Percentiles rank a stretch among this genome's conserved stretches.
phyloP scores from a whole-genome alignment of 2,797 vertebrate species.

The Acropternis orthonyx region DNA sequence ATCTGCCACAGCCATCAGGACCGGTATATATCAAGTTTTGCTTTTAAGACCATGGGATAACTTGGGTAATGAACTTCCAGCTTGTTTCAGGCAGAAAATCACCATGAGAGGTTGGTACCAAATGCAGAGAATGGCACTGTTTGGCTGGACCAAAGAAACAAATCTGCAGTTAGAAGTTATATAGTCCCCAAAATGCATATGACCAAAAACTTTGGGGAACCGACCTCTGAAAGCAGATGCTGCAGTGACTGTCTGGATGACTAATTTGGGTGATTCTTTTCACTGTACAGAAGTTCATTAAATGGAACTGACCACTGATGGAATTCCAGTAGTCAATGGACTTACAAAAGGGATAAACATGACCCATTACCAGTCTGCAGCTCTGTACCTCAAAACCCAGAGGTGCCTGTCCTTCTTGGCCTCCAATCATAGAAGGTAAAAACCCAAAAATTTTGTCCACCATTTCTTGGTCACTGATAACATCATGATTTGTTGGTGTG shows the following conservation, averaged over 20 bases:
- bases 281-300: neutral
- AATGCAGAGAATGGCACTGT: neutral
- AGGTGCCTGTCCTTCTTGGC: slow-evolving; percentile 84
- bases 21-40: neutral
- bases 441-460: slow-evolving; percentile 94
- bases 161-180: neutral
- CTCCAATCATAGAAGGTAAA: slow-evolving; percentile 82
- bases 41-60: neutral
- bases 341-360: neutral
- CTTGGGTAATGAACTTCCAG: neutral
- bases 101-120: neutral
- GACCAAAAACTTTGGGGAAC: neutral
- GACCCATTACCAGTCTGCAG: neutral
- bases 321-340: neutral
- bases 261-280: neutral
- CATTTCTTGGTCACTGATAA: slow-evolving; percentile 85
- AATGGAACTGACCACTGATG: neutral
- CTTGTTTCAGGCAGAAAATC: neutral
- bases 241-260: neutral
- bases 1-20: neutral
- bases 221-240: neutral
- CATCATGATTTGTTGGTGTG: slow-evolving; percentile 72
- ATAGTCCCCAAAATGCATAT: neutral
- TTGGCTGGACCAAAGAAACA: neutral
- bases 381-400: slow-evolving; percentile 81